Percentiles rank a stretch among this genome's conserved stretches.
Evolutionary conservation across 1,140 invertebrate species (phyloP).

Genomic region (Hylyphantes graminicola): DNA sequence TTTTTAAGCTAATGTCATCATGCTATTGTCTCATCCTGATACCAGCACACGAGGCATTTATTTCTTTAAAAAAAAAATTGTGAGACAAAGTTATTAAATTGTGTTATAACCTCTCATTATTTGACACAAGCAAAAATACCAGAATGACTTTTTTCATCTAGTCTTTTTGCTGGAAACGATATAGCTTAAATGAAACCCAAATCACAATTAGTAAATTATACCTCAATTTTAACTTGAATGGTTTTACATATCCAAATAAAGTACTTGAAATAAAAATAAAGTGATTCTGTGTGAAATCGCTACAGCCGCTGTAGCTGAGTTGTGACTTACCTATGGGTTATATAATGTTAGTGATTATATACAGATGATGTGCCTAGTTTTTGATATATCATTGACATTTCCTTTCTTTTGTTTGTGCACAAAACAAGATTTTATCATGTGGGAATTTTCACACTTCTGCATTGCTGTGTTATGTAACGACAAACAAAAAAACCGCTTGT

Average conservation of each 20-base stretch:
- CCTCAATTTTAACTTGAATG: neutral
- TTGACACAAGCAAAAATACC: conserved; percentile 29
- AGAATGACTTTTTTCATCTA: conserved; percentile 47
- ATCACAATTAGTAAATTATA: too few relatives aligned
- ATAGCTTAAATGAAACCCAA: too few relatives aligned
- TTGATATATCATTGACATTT: conserved; percentile 52
- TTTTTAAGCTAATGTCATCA: too few relatives aligned
- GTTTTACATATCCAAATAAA: conserved; percentile 47
- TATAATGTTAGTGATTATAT: conserved; percentile 51
- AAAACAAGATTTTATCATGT: conserved; percentile 48
- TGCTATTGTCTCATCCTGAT: too few relatives aligned
- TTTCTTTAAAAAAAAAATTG: too few relatives aligned
- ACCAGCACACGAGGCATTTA: too few relatives aligned
- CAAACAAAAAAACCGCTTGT: conserved; percentile 29
- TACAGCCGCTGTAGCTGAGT: conserved; percentile 19
- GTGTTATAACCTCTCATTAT: too few relatives aligned
- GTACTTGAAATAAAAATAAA: conserved; percentile 16
- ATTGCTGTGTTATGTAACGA: conserved; percentile 25
- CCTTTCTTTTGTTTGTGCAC: conserved; percentile 49
- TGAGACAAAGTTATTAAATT: too few relatives aligned
- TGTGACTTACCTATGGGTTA: conserved; percentile 18
- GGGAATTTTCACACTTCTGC: conserved; percentile 48
- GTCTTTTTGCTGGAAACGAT: conserved; percentile 41
- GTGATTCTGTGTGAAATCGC: conserved; percentile 18
- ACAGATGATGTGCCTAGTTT: conserved; percentile 59